Percentiles rank a stretch among this genome's conserved stretches.
Evolutionary conservation across 2,797 vertebrate genomes (phyloP).

Genomic region (Nannoperca obscura): DNA sequence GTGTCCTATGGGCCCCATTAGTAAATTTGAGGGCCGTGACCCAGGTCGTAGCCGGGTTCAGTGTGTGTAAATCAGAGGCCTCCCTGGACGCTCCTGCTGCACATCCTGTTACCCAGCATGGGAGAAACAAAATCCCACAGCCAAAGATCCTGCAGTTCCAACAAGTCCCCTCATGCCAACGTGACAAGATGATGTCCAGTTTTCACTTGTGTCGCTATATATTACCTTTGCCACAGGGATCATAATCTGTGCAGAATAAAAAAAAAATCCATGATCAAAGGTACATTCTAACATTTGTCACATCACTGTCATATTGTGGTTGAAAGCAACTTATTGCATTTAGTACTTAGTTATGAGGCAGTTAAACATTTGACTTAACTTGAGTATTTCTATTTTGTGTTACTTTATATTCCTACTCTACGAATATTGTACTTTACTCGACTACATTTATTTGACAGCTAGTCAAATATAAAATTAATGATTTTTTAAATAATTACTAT

Average conservation of each 20-base stretch:
- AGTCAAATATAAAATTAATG: no score
- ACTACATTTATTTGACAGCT: background rate
- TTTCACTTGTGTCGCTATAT: background rate
- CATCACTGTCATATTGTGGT: background rate
- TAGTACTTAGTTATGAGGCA: background rate
- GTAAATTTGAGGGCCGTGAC: slow-evolving; percentile 48
- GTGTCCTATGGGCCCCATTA: slow-evolving; percentile 63
- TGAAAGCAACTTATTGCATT: background rate
- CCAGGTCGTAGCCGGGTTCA: slow-evolving; percentile 45
- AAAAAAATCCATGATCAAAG: background rate
- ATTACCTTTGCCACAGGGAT: background rate
- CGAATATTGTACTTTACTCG: background rate
- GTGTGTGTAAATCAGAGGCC: slow-evolving; percentile 67
- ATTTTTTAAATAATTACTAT: background rate
- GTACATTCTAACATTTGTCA: slow-evolving; percentile 3
- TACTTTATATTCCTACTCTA: background rate
- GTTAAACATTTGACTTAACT: background rate
- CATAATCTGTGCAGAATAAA: background rate
- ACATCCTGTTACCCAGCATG: slow-evolving; percentile 65
- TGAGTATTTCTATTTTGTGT: background rate
- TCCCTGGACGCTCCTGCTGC: slow-evolving; percentile 49
- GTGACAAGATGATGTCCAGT: background rate
- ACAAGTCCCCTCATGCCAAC: background rate
- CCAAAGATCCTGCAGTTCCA: slow-evolving; percentile 39
- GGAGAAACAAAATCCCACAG: slow-evolving; percentile 42